Percentiles rank a stretch among this genome's conserved stretches.
Evolutionary conservation across 64 coral and sea anemone genomes (phyloP).

Genomic region (Actinia equina): DNA sequence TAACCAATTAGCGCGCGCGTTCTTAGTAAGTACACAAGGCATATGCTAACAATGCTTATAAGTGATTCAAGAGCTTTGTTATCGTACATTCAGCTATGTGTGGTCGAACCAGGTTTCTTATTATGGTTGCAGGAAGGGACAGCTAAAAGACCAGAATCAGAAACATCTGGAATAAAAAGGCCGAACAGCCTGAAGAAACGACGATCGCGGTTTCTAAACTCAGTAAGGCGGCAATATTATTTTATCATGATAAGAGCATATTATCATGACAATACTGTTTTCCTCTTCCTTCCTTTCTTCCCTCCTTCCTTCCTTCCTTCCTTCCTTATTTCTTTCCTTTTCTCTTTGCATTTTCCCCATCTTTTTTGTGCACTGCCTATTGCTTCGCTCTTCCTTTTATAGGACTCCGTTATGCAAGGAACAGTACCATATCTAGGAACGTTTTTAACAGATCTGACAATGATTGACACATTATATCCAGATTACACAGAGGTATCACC

Average conservation of each 20-base stretch:
- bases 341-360: too few species aligned
- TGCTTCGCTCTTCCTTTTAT: not conserved
- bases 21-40: too few species aligned
- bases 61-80: too few species aligned
- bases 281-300: too few species aligned
- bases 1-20: too few species aligned
- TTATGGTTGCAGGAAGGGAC: constrained; percentile 78
- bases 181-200: constrained; percentile 66
- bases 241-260: not conserved
- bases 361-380: too few species aligned
- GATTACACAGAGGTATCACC: constrained; percentile 57
- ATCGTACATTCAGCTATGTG: too few species aligned
- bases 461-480: constrained; percentile 76
- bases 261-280: not conserved
- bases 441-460: constrained; percentile 96
- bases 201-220: constrained; percentile 57
- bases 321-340: too few species aligned
- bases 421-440: constrained; percentile 97
- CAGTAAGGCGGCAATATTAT: constrained; percentile 16
- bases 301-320: too few species aligned
- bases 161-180: constrained; percentile 46
- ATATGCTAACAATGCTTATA: too few species aligned
- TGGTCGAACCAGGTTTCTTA: not conserved
- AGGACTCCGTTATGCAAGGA: constrained; percentile 80
- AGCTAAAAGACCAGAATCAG: constrained; percentile 62